A percentile compares a stretch with the other conserved stretches of the same genome.
phyloP scores from a whole-genome alignment of 2,797 vertebrate genomes.

The Hydrolagus colliei region DNA sequence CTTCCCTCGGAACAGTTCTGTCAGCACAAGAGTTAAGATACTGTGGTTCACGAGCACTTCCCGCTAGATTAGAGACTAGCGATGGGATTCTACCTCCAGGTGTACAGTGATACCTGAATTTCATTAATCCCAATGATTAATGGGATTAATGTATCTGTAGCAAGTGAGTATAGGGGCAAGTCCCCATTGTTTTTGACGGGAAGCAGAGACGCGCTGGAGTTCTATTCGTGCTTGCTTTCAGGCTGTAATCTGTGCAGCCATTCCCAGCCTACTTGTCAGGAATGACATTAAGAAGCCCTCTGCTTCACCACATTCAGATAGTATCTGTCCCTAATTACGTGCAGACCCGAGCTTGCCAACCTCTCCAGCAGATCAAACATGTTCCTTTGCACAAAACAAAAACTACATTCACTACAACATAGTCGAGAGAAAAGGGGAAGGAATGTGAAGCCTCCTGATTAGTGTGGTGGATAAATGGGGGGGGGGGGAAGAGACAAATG shows the following conservation, averaged over 20 bases:
- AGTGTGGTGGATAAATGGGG: not conserved
- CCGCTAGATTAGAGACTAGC: no score
- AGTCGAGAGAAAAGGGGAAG: not conserved
- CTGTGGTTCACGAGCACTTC: no score
- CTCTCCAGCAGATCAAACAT: not conserved
- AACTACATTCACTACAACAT: not conserved
- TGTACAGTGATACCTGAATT: no score
- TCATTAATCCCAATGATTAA: no score
- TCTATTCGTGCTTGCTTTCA: not conserved
- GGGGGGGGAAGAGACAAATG: not conserved
- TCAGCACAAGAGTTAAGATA: no score
- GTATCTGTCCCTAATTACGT: not conserved
- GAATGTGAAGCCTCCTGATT: not conserved
- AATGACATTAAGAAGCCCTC: not conserved
- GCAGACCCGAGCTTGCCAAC: not conserved
- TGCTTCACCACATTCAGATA: not conserved
- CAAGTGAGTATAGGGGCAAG: not conserved
- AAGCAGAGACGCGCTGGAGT: not conserved
- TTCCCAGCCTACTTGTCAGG: not conserved
- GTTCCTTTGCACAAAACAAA: not conserved
- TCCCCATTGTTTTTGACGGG: not conserved
- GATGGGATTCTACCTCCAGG: no score
- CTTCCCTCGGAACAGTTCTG: no score
- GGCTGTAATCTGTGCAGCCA: not conserved
- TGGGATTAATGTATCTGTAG: no score